These are phyloP conservation scores for Drosophila kanekoi DNA, from an alignment of 2,888 invertebrate species.

Conservation along the genomic window DNA sequence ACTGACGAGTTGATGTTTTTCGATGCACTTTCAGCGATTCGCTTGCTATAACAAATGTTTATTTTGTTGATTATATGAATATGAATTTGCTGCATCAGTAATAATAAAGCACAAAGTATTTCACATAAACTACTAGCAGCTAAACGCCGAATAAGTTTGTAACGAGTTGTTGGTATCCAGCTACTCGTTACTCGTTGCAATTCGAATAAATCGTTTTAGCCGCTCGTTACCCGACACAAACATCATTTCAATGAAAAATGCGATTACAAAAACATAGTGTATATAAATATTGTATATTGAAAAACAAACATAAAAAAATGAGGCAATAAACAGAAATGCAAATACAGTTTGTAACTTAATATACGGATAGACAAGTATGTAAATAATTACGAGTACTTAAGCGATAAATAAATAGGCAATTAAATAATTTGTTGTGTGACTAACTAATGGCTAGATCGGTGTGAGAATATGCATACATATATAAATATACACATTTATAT, in stretches of 20 bases:
- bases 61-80: too few relatives aligned
- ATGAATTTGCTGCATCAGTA: too few relatives aligned
- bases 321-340: conserved; percentile 45
- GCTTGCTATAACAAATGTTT: too few relatives aligned
- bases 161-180: background rate
- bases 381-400: conserved; percentile 26
- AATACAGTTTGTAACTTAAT: conserved; percentile 47
- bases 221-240: background rate
- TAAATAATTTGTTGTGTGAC: conserved; percentile 15
- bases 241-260: conserved; percentile 18
- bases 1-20: too few relatives aligned
- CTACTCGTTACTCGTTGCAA: background rate
- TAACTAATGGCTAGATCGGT: conserved; percentile 34
- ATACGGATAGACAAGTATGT: background rate
- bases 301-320: conserved; percentile 11
- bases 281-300: conserved; percentile 11
- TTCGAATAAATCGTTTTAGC: background rate
- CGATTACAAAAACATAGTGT: conserved; percentile 3
- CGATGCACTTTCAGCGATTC: too few relatives aligned
- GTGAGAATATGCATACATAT: conserved; percentile 8
- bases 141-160: too few relatives aligned
- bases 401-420: conserved; percentile 39
- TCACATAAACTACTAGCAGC: background rate
- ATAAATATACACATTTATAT: background rate
- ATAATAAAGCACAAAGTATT: too few relatives aligned